A percentile compares a stretch with the other conserved stretches of the same genome.
phyloP scores from a whole-genome alignment of 2,113 vertebrate genomes.

The Calonectris borealis region DNA sequence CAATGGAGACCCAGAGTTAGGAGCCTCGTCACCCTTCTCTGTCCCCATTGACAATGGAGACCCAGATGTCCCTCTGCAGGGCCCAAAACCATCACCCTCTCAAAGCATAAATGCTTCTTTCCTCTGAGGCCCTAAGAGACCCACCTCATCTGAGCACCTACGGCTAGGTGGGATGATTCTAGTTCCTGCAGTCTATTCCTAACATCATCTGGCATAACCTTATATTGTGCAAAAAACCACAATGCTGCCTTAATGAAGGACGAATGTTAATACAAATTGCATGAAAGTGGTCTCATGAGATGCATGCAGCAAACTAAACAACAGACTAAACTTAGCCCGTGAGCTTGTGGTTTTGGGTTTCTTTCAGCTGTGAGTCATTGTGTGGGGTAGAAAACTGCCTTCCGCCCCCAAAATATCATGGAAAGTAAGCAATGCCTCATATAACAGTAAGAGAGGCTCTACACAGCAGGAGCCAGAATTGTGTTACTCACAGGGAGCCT shows the following conservation, averaged over 20 bases:
- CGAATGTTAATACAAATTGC: not conserved
- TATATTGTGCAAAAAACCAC: not conserved
- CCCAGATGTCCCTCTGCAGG: not conserved
- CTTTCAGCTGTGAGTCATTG: constrained; percentile 28
- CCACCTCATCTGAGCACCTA: not conserved
- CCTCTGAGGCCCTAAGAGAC: not conserved
- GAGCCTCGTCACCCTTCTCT: not conserved
- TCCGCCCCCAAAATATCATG: not conserved
- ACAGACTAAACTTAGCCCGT: not conserved
- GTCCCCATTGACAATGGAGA: not conserved
- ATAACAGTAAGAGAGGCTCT: not conserved
- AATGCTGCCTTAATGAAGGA: not conserved
- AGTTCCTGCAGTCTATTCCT: not conserved
- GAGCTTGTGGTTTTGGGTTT: not conserved
- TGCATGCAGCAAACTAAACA: not conserved
- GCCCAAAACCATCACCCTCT: not conserved
- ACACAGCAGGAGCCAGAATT: not conserved
- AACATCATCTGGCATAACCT: not conserved
- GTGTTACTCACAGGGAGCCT: constrained; percentile 1
- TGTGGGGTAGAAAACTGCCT: not conserved
- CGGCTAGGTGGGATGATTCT: not conserved
- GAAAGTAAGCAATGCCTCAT: not conserved
- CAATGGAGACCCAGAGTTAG: not conserved
- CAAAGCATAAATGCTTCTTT: not conserved
- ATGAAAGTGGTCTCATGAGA: not conserved